Evolutionary conservation across 2,888 invertebrate genomes (phyloP), one percentile per base, ranked within the genome.

Genomic region (Catocala sponsa): DNA sequence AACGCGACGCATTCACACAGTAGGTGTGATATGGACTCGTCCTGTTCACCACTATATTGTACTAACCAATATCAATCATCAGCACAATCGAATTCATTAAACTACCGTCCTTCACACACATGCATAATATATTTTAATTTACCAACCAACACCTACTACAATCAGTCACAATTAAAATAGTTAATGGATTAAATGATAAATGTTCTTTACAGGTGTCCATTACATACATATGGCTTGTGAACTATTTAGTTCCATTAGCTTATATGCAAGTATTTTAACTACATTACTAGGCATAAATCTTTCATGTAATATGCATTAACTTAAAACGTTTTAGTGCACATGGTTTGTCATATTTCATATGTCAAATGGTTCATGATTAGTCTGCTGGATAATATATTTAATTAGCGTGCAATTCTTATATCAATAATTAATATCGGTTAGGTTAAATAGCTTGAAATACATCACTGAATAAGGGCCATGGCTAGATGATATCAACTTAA

Each of bases 81-180:
- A 42, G n/a, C n/a, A 42, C 44, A 46, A 46, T 46, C 5, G 6
- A 46, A 12, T 13, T 56, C 25, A 25, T 25, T 59, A 60, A 38
- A 38, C 35, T 9, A 9, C 7, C 9, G 7, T 38, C 70, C 70
- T 70, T 69, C 69, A 55, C 70, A 73, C 53, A 60, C 50, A 58
- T 73, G 57, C 69, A 68, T 70, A 72, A 72, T 53, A 58, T 13
- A 72, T 63, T 35, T 53, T 35, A 68, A 48, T 60, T 38, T 38
- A 38, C 35, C 32, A 53, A 59, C 44, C 46, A 63, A 49, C 33
- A 63, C 50, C 46, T 54, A 43, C 46, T 5, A 42, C 63, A 9
- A 63, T 72, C 42, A 42, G 64, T 68, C 57, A 64, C 32, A 25
- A 15, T 53, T 46, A 55, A 6, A 33, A 46, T 5, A 7, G 41